A percentile compares a stretch with the other conserved stretches of the same genome.
These are phyloP conservation scores for Stratiolaelaps scimitus DNA, from an alignment of 1,140 invertebrate genomes.

Conservation along the genomic window DNA sequence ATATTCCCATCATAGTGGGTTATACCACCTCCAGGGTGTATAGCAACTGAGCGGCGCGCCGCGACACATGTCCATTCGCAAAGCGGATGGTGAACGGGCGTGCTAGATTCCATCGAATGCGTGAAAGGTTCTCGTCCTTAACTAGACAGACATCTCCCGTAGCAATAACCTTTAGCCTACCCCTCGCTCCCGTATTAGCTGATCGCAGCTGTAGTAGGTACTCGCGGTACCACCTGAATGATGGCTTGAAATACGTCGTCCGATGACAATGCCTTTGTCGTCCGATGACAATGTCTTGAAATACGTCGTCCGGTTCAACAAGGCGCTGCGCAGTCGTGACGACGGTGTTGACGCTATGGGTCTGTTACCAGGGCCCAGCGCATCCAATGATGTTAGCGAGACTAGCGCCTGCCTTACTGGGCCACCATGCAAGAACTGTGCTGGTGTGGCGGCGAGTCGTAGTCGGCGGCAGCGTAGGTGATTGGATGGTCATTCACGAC, in stretches of 20 bases:
- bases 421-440: no score
- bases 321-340: no score
- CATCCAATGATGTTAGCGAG: background rate
- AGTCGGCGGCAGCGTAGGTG: background rate
- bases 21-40: no score
- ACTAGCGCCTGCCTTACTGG: background rate
- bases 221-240: slow-evolving; percentile 1
- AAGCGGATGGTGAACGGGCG: background rate
- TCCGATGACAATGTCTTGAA: background rate
- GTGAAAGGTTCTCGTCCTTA: background rate
- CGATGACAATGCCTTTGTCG: no score
- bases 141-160: background rate
- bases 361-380: background rate
- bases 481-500: background rate
- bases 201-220: background rate
- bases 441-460: background rate
- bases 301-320: background rate
- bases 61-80: no score
- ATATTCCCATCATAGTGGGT: no score
- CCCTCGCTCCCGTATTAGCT: background rate
- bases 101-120: background rate
- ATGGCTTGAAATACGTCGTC: background rate
- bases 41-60: no score
- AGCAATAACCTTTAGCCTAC: background rate
- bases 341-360: no score